phyloP scores from a whole-genome alignment of 2,888 invertebrate genomes.

The Spatulosminthurus flaviceps region DNA sequence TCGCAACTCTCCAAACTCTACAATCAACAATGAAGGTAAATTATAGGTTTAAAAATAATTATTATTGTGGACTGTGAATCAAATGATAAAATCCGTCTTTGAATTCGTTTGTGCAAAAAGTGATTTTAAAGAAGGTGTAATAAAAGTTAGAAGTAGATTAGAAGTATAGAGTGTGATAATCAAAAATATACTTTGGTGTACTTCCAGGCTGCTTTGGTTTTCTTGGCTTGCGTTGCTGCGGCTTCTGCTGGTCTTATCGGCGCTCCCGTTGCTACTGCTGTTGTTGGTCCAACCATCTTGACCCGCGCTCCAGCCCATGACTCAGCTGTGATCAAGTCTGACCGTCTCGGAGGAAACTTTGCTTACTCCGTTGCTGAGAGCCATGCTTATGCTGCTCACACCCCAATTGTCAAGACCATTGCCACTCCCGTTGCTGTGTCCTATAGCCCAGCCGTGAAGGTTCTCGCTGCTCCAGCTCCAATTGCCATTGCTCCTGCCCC shows the following conservation, averaged over 20 bases:
- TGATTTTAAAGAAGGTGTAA: too few relatives aligned
- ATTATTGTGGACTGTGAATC: background rate
- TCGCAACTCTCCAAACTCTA: background rate
- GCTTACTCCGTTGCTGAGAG: constrained; percentile 70
- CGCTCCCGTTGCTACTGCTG: constrained; percentile 14
- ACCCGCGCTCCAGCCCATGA: constrained; percentile 69
- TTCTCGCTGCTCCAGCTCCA: constrained; percentile 26
- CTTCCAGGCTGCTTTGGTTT: constrained; percentile 37
- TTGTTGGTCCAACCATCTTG: constrained; percentile 24
- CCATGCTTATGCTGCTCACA: constrained; percentile 68
- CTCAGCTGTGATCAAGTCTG: constrained; percentile 69
- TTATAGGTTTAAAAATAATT: background rate
- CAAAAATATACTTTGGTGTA: background rate
- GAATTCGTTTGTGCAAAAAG: background rate
- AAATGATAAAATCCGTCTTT: too few relatives aligned
- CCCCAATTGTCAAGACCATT: constrained; percentile 65
- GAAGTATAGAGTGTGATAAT: background rate
- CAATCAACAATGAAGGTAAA: background rate
- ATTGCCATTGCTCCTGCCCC: constrained; percentile 25
- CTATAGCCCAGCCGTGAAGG: constrained; percentile 27
- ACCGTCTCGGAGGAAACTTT: constrained; percentile 70
- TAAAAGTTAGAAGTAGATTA: background rate
- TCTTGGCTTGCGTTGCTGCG: constrained; percentile 37
- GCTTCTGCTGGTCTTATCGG: constrained; percentile 38
- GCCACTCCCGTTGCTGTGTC: constrained; percentile 47